Evolutionary conservation across 2,113 vertebrate species (phyloP).

Genomic region (Hemibagrus wyckioides): DNA sequence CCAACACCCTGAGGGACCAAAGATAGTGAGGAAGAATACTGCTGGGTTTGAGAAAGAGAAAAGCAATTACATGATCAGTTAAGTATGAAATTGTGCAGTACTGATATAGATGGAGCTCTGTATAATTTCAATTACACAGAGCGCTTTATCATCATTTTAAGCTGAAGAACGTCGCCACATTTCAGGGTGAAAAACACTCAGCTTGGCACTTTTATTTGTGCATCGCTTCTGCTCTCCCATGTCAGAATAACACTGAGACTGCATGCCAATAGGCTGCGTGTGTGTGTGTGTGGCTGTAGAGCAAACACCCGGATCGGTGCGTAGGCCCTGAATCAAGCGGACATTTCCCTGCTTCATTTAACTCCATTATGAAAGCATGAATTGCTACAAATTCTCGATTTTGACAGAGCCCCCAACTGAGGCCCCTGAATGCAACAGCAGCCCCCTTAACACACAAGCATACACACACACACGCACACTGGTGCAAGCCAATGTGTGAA

Average conservation of each 20-base stretch:
- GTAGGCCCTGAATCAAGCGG: slow-evolving; percentile 62
- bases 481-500: slow-evolving; percentile 61
- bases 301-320: slow-evolving; percentile 62
- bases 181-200: neutral
- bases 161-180: neutral
- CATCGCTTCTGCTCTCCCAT: neutral
- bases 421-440: slow-evolving; percentile 54
- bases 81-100: neutral
- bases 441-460: slow-evolving; percentile 59
- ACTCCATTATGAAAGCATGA: slow-evolving; percentile 80
- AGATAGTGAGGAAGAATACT: slow-evolving; percentile 2
- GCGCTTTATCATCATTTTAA: neutral
- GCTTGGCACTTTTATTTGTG: neutral
- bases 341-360: slow-evolving; percentile 79
- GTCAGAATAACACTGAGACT: neutral
- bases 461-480: slow-evolving; percentile 61
- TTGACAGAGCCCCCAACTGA: slow-evolving; percentile 67
- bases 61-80: neutral
- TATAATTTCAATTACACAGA: neutral
- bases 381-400: slow-evolving; percentile 80
- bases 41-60: neutral
- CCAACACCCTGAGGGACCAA: slow-evolving; percentile 34
- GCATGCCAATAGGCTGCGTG: neutral
- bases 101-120: neutral
- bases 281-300: slow-evolving; percentile 46